phyloP scores from a whole-genome alignment of 1,140 invertebrate species.

The Ostrea denselamellosa region DNA sequence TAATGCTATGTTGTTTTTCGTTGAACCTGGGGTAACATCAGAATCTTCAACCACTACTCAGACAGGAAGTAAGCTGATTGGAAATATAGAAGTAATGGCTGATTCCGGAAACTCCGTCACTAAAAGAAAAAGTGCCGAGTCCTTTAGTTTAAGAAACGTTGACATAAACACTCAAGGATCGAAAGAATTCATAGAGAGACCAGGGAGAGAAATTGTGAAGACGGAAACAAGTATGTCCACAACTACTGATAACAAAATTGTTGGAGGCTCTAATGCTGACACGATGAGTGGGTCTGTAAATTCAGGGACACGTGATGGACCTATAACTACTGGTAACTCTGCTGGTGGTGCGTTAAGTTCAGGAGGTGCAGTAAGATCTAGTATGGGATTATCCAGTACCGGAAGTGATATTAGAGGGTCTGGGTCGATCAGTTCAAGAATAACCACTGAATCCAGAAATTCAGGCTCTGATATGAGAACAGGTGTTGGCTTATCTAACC shows the following conservation, averaged over 20 bases:
- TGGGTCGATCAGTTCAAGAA: not conserved
- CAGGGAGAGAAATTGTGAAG: not conserved
- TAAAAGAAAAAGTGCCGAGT: not conserved
- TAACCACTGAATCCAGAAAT: not conserved
- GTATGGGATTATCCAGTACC: not conserved
- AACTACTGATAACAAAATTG: not conserved
- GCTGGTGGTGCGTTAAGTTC: not conserved
- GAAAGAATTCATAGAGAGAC: not conserved
- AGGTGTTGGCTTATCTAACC: not conserved
- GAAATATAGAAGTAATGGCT: not conserved
- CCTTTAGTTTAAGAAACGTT: not conserved
- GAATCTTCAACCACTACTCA: not conserved
- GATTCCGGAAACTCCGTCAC: not conserved
- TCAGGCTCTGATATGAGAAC: not conserved
- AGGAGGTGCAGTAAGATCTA: not conserved
- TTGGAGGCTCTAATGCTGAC: not conserved
- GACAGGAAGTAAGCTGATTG: not conserved
- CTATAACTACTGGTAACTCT: not conserved
- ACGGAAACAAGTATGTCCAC: not conserved
- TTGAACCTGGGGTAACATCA: not conserved
- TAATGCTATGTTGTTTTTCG: conserved; percentile 4
- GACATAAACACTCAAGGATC: not conserved
- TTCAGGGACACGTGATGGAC: not conserved
- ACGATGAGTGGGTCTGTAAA: not conserved
- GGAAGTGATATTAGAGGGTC: not conserved